Evolutionary conservation across 2,113 vertebrate genomes (phyloP).

Genomic region (Butorides virescens): DNA sequence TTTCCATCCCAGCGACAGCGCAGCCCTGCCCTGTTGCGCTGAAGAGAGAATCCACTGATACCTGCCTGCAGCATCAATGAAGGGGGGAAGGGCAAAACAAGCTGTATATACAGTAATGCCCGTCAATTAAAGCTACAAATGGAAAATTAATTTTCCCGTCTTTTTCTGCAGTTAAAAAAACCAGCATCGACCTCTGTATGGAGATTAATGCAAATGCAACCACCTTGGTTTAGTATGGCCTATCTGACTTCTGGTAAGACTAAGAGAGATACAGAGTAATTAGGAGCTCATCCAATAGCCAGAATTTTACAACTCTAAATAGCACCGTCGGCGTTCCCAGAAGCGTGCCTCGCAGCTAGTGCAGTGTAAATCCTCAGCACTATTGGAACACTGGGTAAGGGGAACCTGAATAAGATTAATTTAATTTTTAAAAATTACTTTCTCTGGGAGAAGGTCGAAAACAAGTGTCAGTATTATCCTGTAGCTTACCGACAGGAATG

Average conservation of each 20-base stretch:
- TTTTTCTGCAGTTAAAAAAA: slow-evolving; percentile 23
- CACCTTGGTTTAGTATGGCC: slow-evolving; percentile 45
- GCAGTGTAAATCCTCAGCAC: slow-evolving; percentile 29
- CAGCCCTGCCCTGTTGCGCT: not conserved
- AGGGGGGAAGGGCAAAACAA: not conserved
- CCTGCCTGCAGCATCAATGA: not conserved
- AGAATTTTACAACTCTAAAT: slow-evolving; percentile 63
- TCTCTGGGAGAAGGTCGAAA: not conserved
- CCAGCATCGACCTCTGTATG: slow-evolving; percentile 17
- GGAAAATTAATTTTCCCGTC: slow-evolving; percentile 42
- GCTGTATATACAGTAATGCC: not conserved
- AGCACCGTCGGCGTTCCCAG: not conserved
- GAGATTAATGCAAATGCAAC: slow-evolving; percentile 59
- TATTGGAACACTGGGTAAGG: not conserved
- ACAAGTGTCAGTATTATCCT: not conserved
- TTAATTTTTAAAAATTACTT: not conserved
- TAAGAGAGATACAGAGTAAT: slow-evolving; percentile 52
- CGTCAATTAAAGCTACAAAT: slow-evolving; percentile 17
- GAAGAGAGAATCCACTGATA: not conserved
- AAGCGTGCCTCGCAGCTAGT: not conserved
- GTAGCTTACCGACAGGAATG: not conserved
- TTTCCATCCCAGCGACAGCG: not conserved
- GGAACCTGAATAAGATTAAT: not conserved
- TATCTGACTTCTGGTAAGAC: slow-evolving; percentile 43
- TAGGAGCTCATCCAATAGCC: slow-evolving; percentile 56